phyloP scores from a whole-genome alignment of 1,140 invertebrate genomes.

The Lepidotrigona ventralis region DNA sequence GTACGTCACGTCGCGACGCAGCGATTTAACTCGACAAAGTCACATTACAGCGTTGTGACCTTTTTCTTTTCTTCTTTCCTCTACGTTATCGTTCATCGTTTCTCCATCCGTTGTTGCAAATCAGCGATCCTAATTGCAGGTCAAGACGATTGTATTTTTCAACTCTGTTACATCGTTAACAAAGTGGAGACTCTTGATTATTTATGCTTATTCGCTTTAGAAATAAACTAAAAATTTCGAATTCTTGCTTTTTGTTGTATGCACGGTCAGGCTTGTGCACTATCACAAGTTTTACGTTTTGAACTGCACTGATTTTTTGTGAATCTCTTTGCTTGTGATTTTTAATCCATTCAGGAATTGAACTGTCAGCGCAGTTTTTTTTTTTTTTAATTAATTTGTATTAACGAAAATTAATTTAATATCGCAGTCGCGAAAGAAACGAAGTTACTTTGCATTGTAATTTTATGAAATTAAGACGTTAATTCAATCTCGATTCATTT shows the following conservation, averaged over 20 bases:
- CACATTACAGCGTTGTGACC: neutral
- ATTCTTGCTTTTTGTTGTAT: neutral
- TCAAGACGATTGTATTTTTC: neutral
- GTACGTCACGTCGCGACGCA: neutral
- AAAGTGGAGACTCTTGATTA: neutral
- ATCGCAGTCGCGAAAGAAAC: too few species aligned
- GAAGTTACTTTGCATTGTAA: too few species aligned
- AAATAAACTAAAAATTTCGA: neutral
- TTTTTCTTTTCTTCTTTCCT: neutral
- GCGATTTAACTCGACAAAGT: too few species aligned
- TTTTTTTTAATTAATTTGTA: too few species aligned
- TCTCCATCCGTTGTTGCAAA: neutral
- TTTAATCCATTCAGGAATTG: too few species aligned
- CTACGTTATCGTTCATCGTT: neutral
- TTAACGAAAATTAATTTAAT: too few species aligned
- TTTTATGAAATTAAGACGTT: too few species aligned
- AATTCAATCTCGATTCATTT: neutral
- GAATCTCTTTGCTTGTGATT: neutral
- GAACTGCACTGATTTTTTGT: neutral
- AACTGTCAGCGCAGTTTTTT: too few species aligned
- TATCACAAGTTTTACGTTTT: neutral
- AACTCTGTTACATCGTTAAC: constrained; percentile 18
- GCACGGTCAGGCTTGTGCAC: neutral
- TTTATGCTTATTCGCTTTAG: constrained; percentile 3
- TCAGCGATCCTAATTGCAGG: neutral